Evolutionary conservation across 2,113 vertebrate species (phyloP).

Genomic region (Perca fluviatilis): DNA sequence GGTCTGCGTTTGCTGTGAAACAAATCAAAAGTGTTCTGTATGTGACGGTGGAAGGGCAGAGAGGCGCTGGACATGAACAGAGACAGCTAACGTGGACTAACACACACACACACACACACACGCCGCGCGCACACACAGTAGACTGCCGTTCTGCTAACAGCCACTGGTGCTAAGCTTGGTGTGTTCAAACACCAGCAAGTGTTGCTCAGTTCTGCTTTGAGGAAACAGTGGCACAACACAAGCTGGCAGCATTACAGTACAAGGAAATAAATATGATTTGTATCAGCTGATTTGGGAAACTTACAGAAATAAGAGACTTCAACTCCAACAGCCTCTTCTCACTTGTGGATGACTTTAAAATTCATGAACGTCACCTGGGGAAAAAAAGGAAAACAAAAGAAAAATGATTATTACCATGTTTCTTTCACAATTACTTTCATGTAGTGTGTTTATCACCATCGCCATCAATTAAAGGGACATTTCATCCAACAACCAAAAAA

Average conservation of each 20-base stretch:
- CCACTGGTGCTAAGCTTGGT: neutral
- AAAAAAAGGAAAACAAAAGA: constrained; percentile 33
- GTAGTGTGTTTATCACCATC: neutral
- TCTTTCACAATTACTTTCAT: neutral
- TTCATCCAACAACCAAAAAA: neutral
- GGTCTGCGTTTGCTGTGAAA: constrained; percentile 59
- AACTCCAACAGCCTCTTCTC: constrained; percentile 74
- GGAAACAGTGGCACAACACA: constrained; percentile 9
- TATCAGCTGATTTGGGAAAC: constrained; percentile 22
- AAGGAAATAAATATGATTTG: neutral
- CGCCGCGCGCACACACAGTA: neutral
- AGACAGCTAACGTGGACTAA: constrained; percentile 32
- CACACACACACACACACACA: constrained; percentile 10
- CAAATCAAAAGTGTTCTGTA: constrained; percentile 71
- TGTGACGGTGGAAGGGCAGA: constrained; percentile 37
- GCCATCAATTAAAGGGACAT: neutral
- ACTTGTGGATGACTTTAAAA: constrained; percentile 64
- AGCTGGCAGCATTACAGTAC: neutral
- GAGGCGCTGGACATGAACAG: constrained; percentile 42
- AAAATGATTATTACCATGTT: neutral
- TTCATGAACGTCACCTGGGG: constrained; percentile 74
- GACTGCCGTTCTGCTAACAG: constrained; percentile 10
- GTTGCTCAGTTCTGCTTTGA: neutral
- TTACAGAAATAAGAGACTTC: constrained; percentile 72
- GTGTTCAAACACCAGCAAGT: constrained; percentile 24